Base-by-base conservation (phyloP, 2,113 vertebrate species). In the Mixornis gularis region DNA sequence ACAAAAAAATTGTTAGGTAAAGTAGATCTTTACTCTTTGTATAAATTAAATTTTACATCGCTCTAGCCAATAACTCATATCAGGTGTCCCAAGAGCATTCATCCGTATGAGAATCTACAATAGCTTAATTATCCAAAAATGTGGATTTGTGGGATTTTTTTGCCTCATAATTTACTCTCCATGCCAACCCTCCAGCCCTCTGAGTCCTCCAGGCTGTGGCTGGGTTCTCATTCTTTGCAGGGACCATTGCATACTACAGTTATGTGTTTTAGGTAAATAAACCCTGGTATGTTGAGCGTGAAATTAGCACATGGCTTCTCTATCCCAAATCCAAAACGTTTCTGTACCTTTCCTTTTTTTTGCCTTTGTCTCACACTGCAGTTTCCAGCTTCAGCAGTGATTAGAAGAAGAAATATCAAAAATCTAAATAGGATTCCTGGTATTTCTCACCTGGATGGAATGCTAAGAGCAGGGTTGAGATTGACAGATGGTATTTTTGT, bases 141-240 rank as follows among this genome's bases (percentile, higher is more conserved):
- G 17, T 58, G 34, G 25, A 51, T 79, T 87, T 0, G 0, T 55
- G 69, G 21, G 13, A 9, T 8, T 10, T 52, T 71, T 72, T 60
- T 72, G 9, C n/a, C 19, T 84, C 15, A 0, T 49, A 38, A 63
- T 5, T 64, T 68, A 16, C 26, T 71, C 27, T 25, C 18, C 11
- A 8, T 8, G 22, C 26, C 7, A 65, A 4, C 17, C 7, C 9
- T 22, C 21, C 12, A 29, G 9, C 4, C 17, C 24, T 56, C 6
- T 59, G 36, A 24, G 13, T 58, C 3, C 9, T 9, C 26, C 17
- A 27, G 0, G 56, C 27, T 26, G 1, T 21, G 10, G 13, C 0
- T 74, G 49, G 22, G 7, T 44, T 66, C 46, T 53, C 17, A 15
- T 56, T 76, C 16, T 53, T 74, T 79, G 40, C 55, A 43, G 46